Evolutionary conservation across 1,140 invertebrate genomes (phyloP), one percentile per base, ranked within the genome.

Genomic region (Harpegnathos saltator): DNA sequence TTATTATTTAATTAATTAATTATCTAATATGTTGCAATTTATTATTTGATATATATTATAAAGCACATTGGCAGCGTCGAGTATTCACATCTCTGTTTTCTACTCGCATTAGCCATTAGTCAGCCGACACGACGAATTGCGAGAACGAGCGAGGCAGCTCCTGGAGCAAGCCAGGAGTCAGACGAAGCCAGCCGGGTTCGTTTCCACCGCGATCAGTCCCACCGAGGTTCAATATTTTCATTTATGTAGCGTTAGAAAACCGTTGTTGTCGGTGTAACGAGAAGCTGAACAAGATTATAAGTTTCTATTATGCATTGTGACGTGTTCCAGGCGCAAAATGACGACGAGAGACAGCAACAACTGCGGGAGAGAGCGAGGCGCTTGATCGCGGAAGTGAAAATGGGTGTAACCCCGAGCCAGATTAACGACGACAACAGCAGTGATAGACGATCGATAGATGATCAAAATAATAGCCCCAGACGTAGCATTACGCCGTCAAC

Each of bases 91-190:
- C 56, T 66, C 1, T 50, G 48, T 86, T 89, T 90, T 89, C 75
- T 90, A 92, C 91, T 92, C 92, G 78, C 89, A 92, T 91, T 93
- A 97, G 96, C 95, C 96, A 93, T 94, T 97, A 90, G 93, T 97
- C 90, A 96, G 96, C 88, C 96, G 97, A 54, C 97, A 98, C 92
- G 97, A 97, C 87, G 97, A 98, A 94, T 95, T 99, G 88, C 97
- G 98, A 93, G 98, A 99, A 95, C 95, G 97, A 94, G 98, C 98
- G 72, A 96, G 98, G 92, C 96, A 98, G 92, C 95, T 99, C 93
- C 95, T 99, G 87, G 98, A 99, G 93, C 97, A 98, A 90, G 97
- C 98, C 15, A 96, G 97, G 93, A 95, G 96, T 90, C 97, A 98
- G 90, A 96, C 96, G 56, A 95, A 94, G 75, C 91, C 91, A 83